Conservation (phyloP, 2,113 vertebrate species). For the Dasyprocta punctata region DNA sequence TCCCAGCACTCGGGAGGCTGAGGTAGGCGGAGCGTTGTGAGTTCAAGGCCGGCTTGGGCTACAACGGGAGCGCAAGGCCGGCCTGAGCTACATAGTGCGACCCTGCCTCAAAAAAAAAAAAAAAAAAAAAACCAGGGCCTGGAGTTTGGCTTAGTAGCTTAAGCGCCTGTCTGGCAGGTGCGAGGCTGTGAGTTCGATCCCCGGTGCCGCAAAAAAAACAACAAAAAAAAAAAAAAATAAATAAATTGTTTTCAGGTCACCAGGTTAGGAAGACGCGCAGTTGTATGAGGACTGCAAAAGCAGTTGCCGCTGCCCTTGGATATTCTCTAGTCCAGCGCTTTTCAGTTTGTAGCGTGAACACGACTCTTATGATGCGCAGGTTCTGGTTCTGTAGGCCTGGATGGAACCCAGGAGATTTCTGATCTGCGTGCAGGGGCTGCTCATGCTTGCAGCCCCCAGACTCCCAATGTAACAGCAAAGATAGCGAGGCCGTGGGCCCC, state of each 20-base stretch:
- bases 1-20: too few species aligned
- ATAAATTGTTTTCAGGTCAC: background rate
- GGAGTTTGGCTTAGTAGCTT: too few species aligned
- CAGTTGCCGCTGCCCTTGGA: background rate
- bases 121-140: too few species aligned
- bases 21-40: too few species aligned
- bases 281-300: background rate
- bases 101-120: too few species aligned
- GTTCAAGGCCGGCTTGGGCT: too few species aligned
- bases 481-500: background rate
- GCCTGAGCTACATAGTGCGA: too few species aligned
- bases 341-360: background rate
- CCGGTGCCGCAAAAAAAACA: too few species aligned
- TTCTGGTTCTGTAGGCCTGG: background rate
- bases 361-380: background rate
- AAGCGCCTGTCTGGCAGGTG: too few species aligned
- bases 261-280: background rate
- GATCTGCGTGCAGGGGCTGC: background rate
- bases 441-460: background rate
- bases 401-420: background rate
- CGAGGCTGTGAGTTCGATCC: too few species aligned
- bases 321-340: background rate
- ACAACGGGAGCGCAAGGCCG: too few species aligned
- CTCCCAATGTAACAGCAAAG: background rate
- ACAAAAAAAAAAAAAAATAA: too few species aligned